phyloP scores from a whole-genome alignment of 2,797 vertebrate genomes.

The Lateolabrax maculatus region DNA sequence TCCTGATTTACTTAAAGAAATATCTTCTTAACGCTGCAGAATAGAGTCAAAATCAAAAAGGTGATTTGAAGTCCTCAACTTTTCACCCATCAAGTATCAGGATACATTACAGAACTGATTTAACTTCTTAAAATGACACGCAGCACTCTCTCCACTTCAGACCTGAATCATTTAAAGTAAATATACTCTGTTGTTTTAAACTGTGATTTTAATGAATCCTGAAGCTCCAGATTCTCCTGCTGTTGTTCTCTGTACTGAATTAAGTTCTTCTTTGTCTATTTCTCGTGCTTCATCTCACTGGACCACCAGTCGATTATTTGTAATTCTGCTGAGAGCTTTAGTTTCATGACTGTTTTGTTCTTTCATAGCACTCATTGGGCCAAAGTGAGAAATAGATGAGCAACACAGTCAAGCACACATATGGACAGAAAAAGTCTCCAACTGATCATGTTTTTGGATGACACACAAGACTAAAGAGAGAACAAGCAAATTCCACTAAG shows the following conservation, averaged over 20 bases:
- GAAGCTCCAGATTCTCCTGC: background rate
- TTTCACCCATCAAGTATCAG: background rate
- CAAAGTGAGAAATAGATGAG: background rate
- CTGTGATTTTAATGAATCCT: conserved; percentile 4
- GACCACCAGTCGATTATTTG: background rate
- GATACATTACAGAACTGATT: background rate
- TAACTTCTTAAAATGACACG: background rate
- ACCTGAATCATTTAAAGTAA: background rate
- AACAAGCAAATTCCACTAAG: too few relatives aligned
- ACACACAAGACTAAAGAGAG: too few relatives aligned
- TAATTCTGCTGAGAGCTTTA: background rate
- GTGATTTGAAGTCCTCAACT: background rate
- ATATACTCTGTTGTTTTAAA: background rate
- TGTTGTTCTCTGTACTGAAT: background rate
- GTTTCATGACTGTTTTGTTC: background rate
- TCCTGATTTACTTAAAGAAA: background rate
- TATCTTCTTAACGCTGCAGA: background rate
- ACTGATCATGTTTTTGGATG: too few relatives aligned
- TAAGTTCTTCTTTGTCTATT: background rate
- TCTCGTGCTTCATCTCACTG: background rate
- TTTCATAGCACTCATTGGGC: background rate
- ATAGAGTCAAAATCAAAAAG: background rate
- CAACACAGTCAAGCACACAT: background rate
- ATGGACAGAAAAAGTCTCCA: too few relatives aligned
- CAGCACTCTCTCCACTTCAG: background rate